Evolutionary conservation across 2,797 vertebrate genomes (phyloP), one percentile per base, ranked within the genome.

Genomic region (Heteromormyrus szaboi): DNA sequence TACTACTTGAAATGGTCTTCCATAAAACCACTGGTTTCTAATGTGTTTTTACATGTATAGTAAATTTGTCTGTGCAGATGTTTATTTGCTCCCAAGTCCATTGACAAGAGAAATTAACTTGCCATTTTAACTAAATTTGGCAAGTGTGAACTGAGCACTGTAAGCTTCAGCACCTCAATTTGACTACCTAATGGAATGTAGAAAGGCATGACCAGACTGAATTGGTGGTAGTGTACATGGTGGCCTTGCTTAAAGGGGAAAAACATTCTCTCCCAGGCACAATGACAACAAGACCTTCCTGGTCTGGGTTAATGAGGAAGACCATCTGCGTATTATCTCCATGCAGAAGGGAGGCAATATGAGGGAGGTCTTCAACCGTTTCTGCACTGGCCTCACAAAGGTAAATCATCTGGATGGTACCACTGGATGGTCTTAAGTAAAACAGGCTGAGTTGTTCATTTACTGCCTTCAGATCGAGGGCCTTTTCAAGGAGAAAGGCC

Each of bases 281-380:
- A 98, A 98, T 62, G 96, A 98, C 90, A 96, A 94, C 87, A 98
- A 98, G 94, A 98, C 97, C 41, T 98, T 98, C 94, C 95, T 98
- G 90, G 97, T 98, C 2, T 98, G 97, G 97, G 94, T 98, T 91
- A 98, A 98, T 2, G 97, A 98, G 93, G 97, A 98, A 90, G 97
- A 98, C 91, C 97, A 98, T 88, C 96, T 98, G 68, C 95, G 97
- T 88, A 96, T 98, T 92, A 98, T 98, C 94, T 98, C 97, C 89
- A 97, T 98, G 97, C 97, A 98, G 95, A 97, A 98, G 90, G 97
- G 97, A 54, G 97, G 97, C 86, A 97, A 97, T 92, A 97, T 98
- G 97, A 97, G 95, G 93, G 97, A 98, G 91, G 97, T 98, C 86
- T 98, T 98, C 90, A 94, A 83, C 2, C 96, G 97, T 76, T 98